Evolutionary conservation across 2,797 vertebrate species (phyloP), one percentile per base, ranked within the genome.

Genomic region (Myripristis jacobus): DNA sequence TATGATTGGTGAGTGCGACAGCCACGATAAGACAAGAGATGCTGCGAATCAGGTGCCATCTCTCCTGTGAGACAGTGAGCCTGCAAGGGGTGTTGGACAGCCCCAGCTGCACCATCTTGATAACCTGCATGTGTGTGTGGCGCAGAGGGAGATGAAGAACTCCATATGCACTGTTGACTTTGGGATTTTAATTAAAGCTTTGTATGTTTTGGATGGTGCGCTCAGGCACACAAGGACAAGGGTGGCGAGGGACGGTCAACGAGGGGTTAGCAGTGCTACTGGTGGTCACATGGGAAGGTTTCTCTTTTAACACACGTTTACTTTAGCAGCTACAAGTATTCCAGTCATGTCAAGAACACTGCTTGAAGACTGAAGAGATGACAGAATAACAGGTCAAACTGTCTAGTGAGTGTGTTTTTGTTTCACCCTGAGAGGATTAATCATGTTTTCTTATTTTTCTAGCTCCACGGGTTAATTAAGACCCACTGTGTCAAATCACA

Each of bases 141-240:
- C 48, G 44, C 53, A 69, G 18, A 19, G 38, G 31, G 36, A 46
- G 44, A 46, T 36, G 19, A 60, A 46, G 18, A 66, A 53, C 21
- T 64, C 27, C 11, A 48, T 12, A 56, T 41, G 59, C 29, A 52
- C 70, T 70, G 53, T 58, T 66, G 81, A 70, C 56, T 70, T 70
- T 48, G n/a, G 46, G 57, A 18, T 62, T 75, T 71, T 79, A 70
- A 84, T 79, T 68, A 79, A 82, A 76, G 68, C 34, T 57, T 27
- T 83, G 73, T 80, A 6, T 82, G 68, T 79, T 80, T 84, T 80
- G 77, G 57, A 80, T 18, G 67, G 54, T 63, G 66, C 4, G 38
- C 62, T 62, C 25, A 18, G 52, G 31, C 21, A 24, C 19, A 18
- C 53, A 61, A 66, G 46, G 48, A 19, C 41, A 56, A 1, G 16